Percentiles rank a stretch among this genome's conserved stretches.
phyloP scores from a whole-genome alignment of 2,113 vertebrate genomes.

The Oophaga pumilio region DNA sequence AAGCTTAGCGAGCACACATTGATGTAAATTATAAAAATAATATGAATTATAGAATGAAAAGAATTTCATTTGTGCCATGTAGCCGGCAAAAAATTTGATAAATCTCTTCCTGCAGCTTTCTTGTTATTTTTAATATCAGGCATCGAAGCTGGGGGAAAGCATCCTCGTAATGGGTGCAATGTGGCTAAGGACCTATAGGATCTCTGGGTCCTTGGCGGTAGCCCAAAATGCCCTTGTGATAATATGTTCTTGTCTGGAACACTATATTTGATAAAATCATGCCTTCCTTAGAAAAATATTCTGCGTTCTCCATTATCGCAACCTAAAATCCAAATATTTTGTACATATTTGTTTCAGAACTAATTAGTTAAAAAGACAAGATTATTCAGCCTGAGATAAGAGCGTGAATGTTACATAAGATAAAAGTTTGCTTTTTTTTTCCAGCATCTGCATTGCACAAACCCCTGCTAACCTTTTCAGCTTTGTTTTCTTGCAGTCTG shows the following conservation, averaged over 20 bases:
- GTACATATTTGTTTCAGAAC: background rate
- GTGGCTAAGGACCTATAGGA: background rate
- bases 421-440: conserved; percentile 8
- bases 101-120: too few species aligned
- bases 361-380: conserved; percentile 5
- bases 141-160: too few species aligned
- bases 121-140: too few species aligned
- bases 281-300: background rate
- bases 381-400: background rate
- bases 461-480: conserved; percentile 49
- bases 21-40: too few species aligned
- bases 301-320: background rate
- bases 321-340: background rate
- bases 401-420: conserved; percentile 9
- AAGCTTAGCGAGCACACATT: too few species aligned
- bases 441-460: conserved; percentile 15
- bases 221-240: too few species aligned
- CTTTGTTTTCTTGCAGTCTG: conserved; percentile 48
- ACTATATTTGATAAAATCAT: background rate
- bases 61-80: too few species aligned
- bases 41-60: too few species aligned
- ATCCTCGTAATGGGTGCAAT: background rate
- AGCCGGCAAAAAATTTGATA: too few species aligned
- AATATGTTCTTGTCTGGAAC: background rate
- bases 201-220: too few species aligned